Evolutionary conservation across 2,888 invertebrate genomes (phyloP), one percentile per base, ranked within the genome.

Genomic region (Celastrina argiolus): DNA sequence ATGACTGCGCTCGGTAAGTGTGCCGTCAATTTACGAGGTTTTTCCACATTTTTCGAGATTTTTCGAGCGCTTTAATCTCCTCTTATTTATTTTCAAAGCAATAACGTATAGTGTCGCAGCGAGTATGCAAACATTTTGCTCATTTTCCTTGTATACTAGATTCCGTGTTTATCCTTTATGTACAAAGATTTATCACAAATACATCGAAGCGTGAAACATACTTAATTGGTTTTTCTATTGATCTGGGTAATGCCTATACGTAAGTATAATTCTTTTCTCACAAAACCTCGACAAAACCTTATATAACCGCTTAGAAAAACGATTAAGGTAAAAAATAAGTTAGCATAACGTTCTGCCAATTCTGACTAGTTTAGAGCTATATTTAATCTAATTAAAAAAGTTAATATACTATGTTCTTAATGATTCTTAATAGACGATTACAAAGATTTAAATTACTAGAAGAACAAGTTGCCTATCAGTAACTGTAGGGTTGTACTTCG

Each of bases 1-100:
- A 61, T 61, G 34, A 61, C 12, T 56, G 61, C 61, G 61, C 61
- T 61, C 61, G 61, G 18, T 6, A 61, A 61, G 61, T 61, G 39
- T 61, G 56, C 18, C 56, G 61, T 22, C 36, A 39, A 61, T 61
- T 61, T 61, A 39, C 22, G 36, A 39, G 34, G 22, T 36, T 61
- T 61, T 39, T 39, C 61, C n/a, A n/a, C n/a, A n/a, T n/a, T n/a
- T n/a, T 61, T 61, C 22, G 36, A 39, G 34, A 39, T 36, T 61
- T 61, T 39, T 39, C 61, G 61, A 61, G 18, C 36, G 18, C 61
- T 61, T 61, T 61, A 61, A 61, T 61, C 61, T 61, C 36, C 12
- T 22, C 22, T n/a, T 18, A 59, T 31, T 34, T 63, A 31, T 63
- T 34, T 28, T 63, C 14, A 58, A 16, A 58, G 31, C 16, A 58